Base-by-base conservation (phyloP, 2,888 invertebrate species). In the Habrosyne pyritoides region DNA sequence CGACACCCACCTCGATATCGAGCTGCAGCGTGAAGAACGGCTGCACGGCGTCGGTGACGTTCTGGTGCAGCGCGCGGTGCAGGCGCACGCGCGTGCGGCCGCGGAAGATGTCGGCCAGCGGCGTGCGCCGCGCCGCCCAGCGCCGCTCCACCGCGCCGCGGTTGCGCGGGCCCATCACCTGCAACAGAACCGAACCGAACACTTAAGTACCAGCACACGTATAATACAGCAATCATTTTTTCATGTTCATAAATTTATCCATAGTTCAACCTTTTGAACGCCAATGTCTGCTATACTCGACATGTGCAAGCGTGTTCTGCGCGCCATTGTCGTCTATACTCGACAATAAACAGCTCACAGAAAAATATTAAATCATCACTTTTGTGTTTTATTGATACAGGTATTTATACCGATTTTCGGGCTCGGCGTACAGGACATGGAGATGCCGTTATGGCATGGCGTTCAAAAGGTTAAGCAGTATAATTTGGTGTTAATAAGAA, bases 11-110 rank as follows among this genome's bases (percentile, higher is more conserved):
- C 94, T 98, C 98, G 71, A 99, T 98, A 79, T 99, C 98, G 28
- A 99, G 94, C 83, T 98, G 98, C 61, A 99, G 93, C 0, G 98
- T 98, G 84, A 98, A 98, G 93, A 99, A 99, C 0, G 99, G 99
- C 85, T 99, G 98, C 64, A 99, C 96, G 67, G 97, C 98, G 80
- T 98, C 98, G 0, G 98, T 98, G 67, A 96, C 95, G 79, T 95
- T 95, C 22, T 89, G 86, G 69, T 89, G 77, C 12, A 95, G 94
- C 10, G 95, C 93, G 59, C 97, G 94, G 67, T 95, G 95, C 60
- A 99, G 94, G 10, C 97, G 95, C 47, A 98, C 97, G 59, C 98
- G 95, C 63, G 98, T 94, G 78, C 98, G 96, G 49, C 99, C 99
- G 66, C 98, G 96, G 92, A 99, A 99, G 63, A 99, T 97, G 76